Evolutionary conservation across 2,797 vertebrate species (phyloP), one percentile per base, ranked within the genome.

Genomic region (Syngnathus rostellatus): DNA sequence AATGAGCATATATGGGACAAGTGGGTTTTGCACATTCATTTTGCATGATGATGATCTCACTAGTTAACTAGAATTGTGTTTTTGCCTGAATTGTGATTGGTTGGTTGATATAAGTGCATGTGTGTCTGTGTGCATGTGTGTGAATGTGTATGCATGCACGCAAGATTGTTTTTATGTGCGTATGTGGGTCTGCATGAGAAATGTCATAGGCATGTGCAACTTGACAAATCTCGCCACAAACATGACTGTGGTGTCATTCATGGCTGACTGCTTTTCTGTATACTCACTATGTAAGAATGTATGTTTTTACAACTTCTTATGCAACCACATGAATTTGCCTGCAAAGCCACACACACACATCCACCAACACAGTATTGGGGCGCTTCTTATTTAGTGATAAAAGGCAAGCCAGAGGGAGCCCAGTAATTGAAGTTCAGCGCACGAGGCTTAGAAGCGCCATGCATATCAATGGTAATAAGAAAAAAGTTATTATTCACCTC

Each of bases 361-460:
- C 21, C 51, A 72, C 59, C 71, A 53, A 69, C 71, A 72, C 45
- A 75, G 70, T 79, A 78, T 80, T 58, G 23, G 60, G 41, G 68
- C 77, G 64, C 71, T 78, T 82, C 78, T 83, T 85, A 87, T 83
- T 78, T 72, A 69, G 76, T 81, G 81, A 86, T 84, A 86, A 86
- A 85, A 84, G 71, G 76, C 57, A n/a, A 81, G 86, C 85, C 83
- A 81, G 80, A 79, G 80, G 82, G 78, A 86, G 78, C 69, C 68
- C 69, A 78, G 80, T 89, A 88, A 89, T 87, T 88, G 84, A 88
- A 87, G 83, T 86, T 78, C 78, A 80, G 81, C 71, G 72, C 79
- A 79, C 74, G 66, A 76, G 83, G 84, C 82, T 79, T 81, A 77
- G 72, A 81, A 81, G 81, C 80, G 78, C 64, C 67, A 51, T 78